Evolutionary conservation across 2,797 vertebrate genomes (phyloP).

Genomic region (Tokudaia tokunoshimensis): DNA sequence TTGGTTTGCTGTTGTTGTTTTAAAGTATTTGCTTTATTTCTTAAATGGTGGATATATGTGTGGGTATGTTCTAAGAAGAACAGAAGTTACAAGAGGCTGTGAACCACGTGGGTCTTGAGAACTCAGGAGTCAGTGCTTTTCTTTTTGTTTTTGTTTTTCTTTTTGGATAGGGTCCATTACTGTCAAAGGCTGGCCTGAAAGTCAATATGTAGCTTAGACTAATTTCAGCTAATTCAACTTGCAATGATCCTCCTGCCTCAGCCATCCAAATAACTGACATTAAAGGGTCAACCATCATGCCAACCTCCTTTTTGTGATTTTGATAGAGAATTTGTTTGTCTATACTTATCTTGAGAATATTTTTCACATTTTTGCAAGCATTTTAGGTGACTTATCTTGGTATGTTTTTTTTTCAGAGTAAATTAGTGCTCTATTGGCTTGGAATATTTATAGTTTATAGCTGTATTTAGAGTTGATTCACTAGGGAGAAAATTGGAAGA

Average conservation of each 20-base stretch:
- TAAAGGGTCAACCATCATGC: not conserved
- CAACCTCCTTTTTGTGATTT: constrained; percentile 32
- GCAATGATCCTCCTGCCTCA: not conserved
- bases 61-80: not conserved
- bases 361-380: constrained; percentile 50
- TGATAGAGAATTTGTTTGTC: constrained; percentile 36
- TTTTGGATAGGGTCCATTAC: not conserved
- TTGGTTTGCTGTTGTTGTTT: not conserved
- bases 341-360: constrained; percentile 37
- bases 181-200: not conserved
- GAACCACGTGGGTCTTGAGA: not conserved
- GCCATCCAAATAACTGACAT: not conserved
- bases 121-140: not conserved
- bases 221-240: not conserved
- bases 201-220: not conserved
- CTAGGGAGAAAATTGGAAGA: constrained; percentile 46
- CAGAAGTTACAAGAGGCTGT: not conserved
- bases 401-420: constrained; percentile 27
- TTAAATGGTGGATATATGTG: not conserved
- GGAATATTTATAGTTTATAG: constrained; percentile 19
- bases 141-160: not conserved
- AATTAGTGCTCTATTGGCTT: constrained; percentile 30
- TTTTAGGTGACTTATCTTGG: constrained; percentile 51
- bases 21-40: not conserved
- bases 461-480: constrained; percentile 47